Base-by-base conservation (phyloP, 1,140 invertebrate species). In the Drosophila nannoptera region DNA sequence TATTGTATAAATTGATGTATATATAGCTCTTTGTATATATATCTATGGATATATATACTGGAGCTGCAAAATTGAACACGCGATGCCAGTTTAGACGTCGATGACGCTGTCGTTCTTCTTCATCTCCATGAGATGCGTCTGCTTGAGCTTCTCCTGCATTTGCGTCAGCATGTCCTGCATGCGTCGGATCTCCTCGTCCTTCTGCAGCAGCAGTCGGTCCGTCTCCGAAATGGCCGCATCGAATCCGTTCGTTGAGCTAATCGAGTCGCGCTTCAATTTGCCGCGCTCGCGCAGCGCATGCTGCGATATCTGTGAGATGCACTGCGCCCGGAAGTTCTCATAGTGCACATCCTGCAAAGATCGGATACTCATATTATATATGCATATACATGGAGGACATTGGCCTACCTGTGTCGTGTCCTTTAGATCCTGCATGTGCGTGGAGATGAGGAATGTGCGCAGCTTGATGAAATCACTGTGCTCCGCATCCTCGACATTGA, bases 401-500 rank as follows among this genome's bases (percentile, higher is more conserved):
- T 1, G 7, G 9, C 32, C 12, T 9, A 82, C 96, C 82, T 97
- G 94, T 0, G 97, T 98, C 1, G 97, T 96, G 87, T 98, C 97
- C 90, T 98, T 98, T 52, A 98, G 90, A 90, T 98, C 97, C 88
- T 98, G 96, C 95, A 98, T 96, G 89, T 98, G 96, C 36, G 96
- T 97, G 7, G 96, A 96, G 81, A 99, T 99, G 43, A 99, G 91
- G 94, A 99, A 98, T 69, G 97, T 98, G 68, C 97, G 92, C 48
- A 99, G 91, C 89, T 98, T 98, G 33, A 97, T 95, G 90, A 99
- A 99, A 90, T 99, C 98, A 84, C 97, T 98, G 90, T 99, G 98
- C 71, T 96, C 95, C 5, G 98, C 94, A 90, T 99, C 99, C 90
- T 99, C 98, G 65, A 99, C 97, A 92, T 99, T 98, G 3, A 99